These are phyloP conservation scores for Eubasilissa splendida DNA, from an alignment of 2,888 invertebrate species.

Conservation along the genomic window DNA sequence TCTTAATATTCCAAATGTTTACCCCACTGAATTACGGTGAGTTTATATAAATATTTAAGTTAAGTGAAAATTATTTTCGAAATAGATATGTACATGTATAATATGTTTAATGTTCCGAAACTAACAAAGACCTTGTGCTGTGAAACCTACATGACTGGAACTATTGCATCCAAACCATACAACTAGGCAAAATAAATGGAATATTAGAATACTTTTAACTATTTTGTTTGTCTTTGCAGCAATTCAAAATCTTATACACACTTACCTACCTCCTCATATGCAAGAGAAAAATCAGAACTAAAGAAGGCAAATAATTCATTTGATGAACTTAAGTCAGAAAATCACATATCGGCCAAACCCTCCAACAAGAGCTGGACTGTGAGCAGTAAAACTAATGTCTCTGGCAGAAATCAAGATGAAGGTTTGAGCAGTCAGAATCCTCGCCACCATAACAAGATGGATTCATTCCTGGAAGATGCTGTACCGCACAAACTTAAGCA, in stretches of 20 bases:
- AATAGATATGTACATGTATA: no score
- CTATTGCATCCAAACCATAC: no score
- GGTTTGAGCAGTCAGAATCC: neutral
- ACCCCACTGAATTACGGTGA: conserved; percentile 55
- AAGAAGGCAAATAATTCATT: conserved; percentile 43
- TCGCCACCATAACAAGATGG: conserved; percentile 8
- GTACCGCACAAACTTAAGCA: conserved; percentile 18
- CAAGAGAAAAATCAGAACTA: conserved; percentile 34
- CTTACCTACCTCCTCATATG: conserved; percentile 44
- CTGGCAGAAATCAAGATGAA: conserved; percentile 6
- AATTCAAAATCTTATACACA: conserved; percentile 57
- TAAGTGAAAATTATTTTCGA: no score
- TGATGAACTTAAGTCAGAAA: conserved; percentile 39
- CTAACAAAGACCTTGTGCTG: no score
- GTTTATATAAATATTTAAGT: neutral
- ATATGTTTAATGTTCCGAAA: no score
- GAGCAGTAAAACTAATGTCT: conserved; percentile 37
- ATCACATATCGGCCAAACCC: conserved; percentile 33
- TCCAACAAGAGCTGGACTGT: conserved; percentile 50
- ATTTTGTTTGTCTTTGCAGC: conserved; percentile 37
- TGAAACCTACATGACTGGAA: no score
- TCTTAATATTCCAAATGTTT: conserved; percentile 56
- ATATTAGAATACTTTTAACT: neutral
- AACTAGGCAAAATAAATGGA: no score
- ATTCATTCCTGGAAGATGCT: conserved; percentile 21